These are phyloP conservation scores for Pipistrellus pipistrellus DNA, from an alignment of 2,797 vertebrate genomes.

Conservation along the genomic window DNA sequence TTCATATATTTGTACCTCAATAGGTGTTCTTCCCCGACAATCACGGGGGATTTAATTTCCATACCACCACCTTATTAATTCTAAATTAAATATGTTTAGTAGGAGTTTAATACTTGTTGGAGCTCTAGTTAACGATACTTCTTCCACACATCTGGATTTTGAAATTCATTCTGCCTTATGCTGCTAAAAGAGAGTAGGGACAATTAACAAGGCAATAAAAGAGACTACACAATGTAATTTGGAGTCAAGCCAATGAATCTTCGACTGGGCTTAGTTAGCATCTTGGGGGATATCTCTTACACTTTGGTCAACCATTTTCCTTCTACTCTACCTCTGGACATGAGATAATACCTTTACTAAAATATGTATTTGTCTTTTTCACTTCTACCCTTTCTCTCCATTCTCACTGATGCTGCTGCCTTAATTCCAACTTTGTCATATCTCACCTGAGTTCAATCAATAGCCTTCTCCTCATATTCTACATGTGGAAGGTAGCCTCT, in stretches of 20 bases:
- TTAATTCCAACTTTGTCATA: neutral
- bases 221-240: neutral
- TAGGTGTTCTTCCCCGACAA: conserved; percentile 80
- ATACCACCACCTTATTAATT: conserved; percentile 82
- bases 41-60: conserved; percentile 84
- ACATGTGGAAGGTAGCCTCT: neutral
- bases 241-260: neutral
- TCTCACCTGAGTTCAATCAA: neutral
- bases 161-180: conserved; percentile 51
- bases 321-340: neutral
- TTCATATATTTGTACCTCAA: conserved; percentile 85
- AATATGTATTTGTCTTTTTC: neutral
- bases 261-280: neutral
- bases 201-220: conserved; percentile 1
- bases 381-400: neutral
- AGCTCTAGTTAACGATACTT: conserved; percentile 62
- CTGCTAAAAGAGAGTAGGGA: neutral
- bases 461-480: neutral
- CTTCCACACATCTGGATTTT: conserved; percentile 64
- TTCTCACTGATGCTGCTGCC: neutral
- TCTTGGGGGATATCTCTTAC: neutral
- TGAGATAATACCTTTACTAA: neutral
- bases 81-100: conserved; percentile 83
- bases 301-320: neutral
- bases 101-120: conserved; percentile 69